These are phyloP conservation scores for Vanessa cardui DNA, from an alignment of 2,888 invertebrate species.

Conservation along the genomic window DNA sequence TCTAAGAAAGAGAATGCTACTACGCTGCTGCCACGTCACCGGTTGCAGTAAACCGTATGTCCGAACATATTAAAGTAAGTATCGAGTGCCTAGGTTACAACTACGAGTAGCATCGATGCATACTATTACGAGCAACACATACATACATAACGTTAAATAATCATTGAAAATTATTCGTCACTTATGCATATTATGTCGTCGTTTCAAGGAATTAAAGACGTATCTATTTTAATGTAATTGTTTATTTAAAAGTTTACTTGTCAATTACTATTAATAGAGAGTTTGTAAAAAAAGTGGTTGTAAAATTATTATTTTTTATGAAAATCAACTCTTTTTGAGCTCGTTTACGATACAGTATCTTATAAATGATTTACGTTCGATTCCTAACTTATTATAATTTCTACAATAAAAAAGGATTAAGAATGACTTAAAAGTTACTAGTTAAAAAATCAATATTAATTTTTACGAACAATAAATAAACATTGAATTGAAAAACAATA, in stretches of 20 bases:
- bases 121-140: not conserved
- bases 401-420: not conserved
- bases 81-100: slow-evolving; percentile 12
- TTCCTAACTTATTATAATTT: not conserved
- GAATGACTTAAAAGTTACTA: too few relatives aligned
- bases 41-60: slow-evolving; percentile 14
- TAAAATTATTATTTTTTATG: too few relatives aligned
- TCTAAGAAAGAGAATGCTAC: slow-evolving; percentile 55
- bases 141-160: not conserved
- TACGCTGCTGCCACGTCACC: slow-evolving; percentile 35
- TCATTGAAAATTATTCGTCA: not conserved
- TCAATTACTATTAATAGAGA: too few relatives aligned
- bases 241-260: too few relatives aligned
- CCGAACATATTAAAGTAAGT: slow-evolving; percentile 19
- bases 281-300: too few relatives aligned
- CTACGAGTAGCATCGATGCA: slow-evolving; percentile 8
- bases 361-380: too few relatives aligned
- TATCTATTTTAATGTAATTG: not conserved
- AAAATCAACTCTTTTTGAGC: too few relatives aligned
- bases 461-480: not conserved
- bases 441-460: too few relatives aligned
- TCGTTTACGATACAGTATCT: too few relatives aligned
- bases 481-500: not conserved
- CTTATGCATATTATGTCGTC: not conserved
- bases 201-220: not conserved